Base-by-base conservation (phyloP, 2,888 invertebrate species). In the Ariolimax columbianus region DNA sequence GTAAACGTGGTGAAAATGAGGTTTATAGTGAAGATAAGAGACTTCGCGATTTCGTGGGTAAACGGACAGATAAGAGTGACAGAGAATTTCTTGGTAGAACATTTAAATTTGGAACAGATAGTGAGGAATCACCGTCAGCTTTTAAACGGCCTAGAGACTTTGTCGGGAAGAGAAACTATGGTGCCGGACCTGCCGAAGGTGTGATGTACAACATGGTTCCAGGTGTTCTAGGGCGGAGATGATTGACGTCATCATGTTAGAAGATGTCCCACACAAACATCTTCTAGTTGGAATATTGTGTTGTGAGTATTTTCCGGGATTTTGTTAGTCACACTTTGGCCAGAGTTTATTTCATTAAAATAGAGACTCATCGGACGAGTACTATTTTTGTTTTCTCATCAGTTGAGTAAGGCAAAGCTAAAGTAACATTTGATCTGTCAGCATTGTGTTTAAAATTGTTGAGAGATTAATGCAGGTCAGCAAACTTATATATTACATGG, bases 51-150 rank as follows among this genome's bases (percentile, higher is more conserved):
- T 59, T 78, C 63, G 40, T 78, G 2, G 77, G 63, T 38, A 78
- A n/a, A 59, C 59, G 77, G 40, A 82, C 33, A 70, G 51, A 40
- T 80, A 40, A 68, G 33, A 26, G 1, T 51, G 6, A 26, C 19
- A 75, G 81, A 19, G 59, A 77, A 33, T 68, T 78, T 43, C 78
- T 72, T 26, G 81, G 78, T n/a, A 36, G 40, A 40, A 38, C 26
- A 38, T 38, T 30, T 4, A 3, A 70, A 23, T 70, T 40, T 3
- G 36, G 23, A 40, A 40, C n/a, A 19, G 26, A 36, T 3, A 19
- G 30, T 0, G 36, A 19, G 1, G 78, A 78, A 55, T 23, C 14
- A 55, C 23, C 36, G 14, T 59, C 7, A 9, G 38, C n/a, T 3
- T 17, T n/a, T 26, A 79, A 79, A 40, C 66, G 79, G 30, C 33